Conservation (phyloP, 2,888 invertebrate species). For the Priocnemis perturbator region DNA sequence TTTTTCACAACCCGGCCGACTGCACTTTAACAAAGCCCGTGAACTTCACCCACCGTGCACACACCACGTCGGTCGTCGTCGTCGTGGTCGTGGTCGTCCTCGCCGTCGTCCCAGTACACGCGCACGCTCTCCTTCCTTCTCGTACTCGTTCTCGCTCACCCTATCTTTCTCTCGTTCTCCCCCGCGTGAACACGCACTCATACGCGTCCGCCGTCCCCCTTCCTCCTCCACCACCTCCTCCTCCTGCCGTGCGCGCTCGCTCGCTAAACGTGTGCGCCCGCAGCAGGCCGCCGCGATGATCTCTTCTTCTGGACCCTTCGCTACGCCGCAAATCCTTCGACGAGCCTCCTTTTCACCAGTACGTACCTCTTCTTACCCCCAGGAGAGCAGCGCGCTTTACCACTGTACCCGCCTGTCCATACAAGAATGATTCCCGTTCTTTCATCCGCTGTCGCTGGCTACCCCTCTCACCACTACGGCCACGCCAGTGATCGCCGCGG, state of each 20-base stretch:
- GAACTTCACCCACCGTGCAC: constrained; percentile 27
- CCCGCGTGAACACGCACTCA: constrained; percentile 28
- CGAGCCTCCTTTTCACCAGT: no score
- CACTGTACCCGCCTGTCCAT: constrained; percentile 28
- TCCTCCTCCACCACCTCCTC: constrained; percentile 18
- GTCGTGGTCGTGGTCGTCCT: no score
- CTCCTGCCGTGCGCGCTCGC: constrained; percentile 9
- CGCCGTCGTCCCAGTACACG: constrained; percentile 29
- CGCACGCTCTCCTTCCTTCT: constrained; percentile 40
- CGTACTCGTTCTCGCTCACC: constrained; percentile 20
- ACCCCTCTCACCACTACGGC: constrained; percentile 28
- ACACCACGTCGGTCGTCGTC: no score
- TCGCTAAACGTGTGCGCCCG: no score
- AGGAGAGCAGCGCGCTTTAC: no score
- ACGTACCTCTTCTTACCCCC: no score
- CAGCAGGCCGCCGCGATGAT: no score
- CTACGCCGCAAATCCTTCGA: no score
- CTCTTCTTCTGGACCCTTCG: no score
- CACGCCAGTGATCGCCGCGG: constrained; percentile 27
- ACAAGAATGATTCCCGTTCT: constrained; percentile 50
- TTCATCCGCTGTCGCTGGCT: constrained; percentile 38
- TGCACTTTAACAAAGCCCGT: constrained; percentile 54
- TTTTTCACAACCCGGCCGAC: constrained; percentile 55
- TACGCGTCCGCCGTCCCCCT: constrained; percentile 7
- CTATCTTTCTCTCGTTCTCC: constrained; percentile 5